Evolutionary conservation across 2,888 invertebrate genomes (phyloP).

Genomic region (Phragmatobia fuliginosa): DNA sequence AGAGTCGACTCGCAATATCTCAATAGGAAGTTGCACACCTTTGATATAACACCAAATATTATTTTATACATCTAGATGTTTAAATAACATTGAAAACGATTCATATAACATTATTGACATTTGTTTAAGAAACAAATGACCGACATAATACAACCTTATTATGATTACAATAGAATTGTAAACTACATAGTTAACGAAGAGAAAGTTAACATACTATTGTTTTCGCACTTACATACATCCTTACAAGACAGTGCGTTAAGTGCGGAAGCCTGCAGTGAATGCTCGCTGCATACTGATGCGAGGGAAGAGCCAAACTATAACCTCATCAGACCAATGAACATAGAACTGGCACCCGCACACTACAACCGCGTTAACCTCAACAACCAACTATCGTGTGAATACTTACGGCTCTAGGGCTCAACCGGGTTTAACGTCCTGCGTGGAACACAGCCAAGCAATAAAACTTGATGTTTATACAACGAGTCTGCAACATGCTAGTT

Average conservation of each 20-base stretch:
- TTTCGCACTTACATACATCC: conserved; percentile 23
- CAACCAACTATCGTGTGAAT: conserved; percentile 76
- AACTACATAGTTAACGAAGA: conserved; percentile 22
- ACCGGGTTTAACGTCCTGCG: conserved; percentile 79
- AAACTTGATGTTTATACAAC: conserved; percentile 84
- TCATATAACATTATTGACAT: conserved; percentile 3
- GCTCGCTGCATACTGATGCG: conserved; percentile 55
- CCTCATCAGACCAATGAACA: conserved; percentile 25
- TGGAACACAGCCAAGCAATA: conserved; percentile 86
- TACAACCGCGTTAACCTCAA: conserved; percentile 56
- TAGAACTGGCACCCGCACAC: conserved; percentile 26
- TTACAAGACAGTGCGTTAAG: conserved; percentile 37
- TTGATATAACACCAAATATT: background rate
- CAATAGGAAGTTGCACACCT: background rate
- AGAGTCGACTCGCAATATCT: background rate
- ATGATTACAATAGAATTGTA: conserved; percentile 12
- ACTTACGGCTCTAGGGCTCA: conserved; percentile 72
- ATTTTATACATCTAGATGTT: background rate
- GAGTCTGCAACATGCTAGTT: conserved; percentile 76
- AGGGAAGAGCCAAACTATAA: conserved; percentile 23
- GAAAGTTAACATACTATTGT: conserved; percentile 39
- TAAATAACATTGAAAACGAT: conserved; percentile 11
- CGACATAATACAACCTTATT: background rate
- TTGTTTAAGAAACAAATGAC: conserved; percentile 8
- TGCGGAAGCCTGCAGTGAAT: conserved; percentile 53